A percentile compares a stretch with the other conserved stretches of the same genome.
Evolutionary conservation across 2,797 vertebrate genomes (phyloP).

Genomic region (Rhinichthys osculus): DNA sequence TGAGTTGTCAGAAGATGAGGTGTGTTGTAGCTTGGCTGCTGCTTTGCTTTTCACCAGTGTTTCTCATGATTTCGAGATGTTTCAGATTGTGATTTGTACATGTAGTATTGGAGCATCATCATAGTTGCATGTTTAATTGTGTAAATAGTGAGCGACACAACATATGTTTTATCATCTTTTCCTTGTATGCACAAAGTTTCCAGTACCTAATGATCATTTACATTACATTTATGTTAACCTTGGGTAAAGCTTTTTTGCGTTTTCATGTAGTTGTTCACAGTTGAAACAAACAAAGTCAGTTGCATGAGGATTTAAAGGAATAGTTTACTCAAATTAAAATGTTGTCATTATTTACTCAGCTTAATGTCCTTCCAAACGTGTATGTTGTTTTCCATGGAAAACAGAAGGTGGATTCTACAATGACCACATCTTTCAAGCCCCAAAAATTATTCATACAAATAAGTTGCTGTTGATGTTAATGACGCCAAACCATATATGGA

Average conservation of each 20-base stretch:
- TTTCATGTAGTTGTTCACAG: slow-evolving; percentile 25
- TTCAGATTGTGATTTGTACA: slow-evolving; percentile 62
- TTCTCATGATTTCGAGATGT: slow-evolving; percentile 66
- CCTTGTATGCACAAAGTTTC: slow-evolving; percentile 37
- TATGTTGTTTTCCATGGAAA: background rate
- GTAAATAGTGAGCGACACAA: slow-evolving; percentile 6
- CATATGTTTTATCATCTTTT: slow-evolving; percentile 25
- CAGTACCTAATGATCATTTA: slow-evolving; percentile 24
- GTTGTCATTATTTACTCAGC: background rate
- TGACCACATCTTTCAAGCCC: background rate
- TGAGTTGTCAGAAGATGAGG: slow-evolving; percentile 86
- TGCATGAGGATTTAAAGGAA: slow-evolving; percentile 60
- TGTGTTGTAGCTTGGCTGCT: slow-evolving; percentile 75
- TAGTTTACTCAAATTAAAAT: slow-evolving; percentile 17
- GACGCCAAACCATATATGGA: background rate
- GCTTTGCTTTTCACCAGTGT: slow-evolving; percentile 66
- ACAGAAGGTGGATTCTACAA: background rate
- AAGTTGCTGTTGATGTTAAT: background rate
- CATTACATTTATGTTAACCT: slow-evolving; percentile 20
- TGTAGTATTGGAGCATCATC: slow-evolving; percentile 59
- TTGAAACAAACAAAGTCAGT: background rate
- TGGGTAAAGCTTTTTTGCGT: slow-evolving; percentile 18
- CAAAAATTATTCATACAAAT: background rate
- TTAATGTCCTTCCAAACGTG: background rate
- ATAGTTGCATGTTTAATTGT: slow-evolving; percentile 77